Conservation (phyloP, 2,113 vertebrate genomes). For the Phylloscopus whistleri region DNA sequence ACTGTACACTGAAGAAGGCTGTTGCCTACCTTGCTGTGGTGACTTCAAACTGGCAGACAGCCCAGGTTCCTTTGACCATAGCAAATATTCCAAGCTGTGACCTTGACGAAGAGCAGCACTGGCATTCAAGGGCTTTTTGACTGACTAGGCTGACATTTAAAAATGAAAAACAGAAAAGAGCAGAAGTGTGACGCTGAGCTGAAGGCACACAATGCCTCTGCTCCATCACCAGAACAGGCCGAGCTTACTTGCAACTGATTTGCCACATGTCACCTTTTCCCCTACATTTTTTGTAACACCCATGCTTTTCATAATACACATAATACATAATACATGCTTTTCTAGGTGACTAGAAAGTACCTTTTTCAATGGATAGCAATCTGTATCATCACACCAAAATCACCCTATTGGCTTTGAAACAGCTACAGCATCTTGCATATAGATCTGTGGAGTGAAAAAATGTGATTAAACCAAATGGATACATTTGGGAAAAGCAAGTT, state of each 20-base stretch:
- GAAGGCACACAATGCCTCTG: background rate
- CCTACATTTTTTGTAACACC: background rate
- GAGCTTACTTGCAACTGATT: background rate
- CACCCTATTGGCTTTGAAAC: background rate
- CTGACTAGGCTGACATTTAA: background rate
- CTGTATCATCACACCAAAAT: background rate
- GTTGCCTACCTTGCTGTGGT: constrained; percentile 75
- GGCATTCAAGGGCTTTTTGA: background rate
- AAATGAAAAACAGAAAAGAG: background rate
- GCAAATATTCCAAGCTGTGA: constrained; percentile 56
- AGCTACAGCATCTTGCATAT: background rate
- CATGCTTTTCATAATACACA: background rate
- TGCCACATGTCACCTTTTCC: fast-evolving
- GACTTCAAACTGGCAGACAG: background rate
- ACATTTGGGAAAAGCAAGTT: background rate
- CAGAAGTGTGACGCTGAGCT: background rate
- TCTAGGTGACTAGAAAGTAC: background rate
- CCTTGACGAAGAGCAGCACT: background rate
- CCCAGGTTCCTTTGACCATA: constrained; percentile 79
- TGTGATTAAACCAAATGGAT: background rate
- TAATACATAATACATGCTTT: too few species aligned
- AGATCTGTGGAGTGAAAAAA: background rate
- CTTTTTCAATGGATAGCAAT: background rate
- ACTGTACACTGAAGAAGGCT: constrained; percentile 58
- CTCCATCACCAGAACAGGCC: background rate